phyloP scores from a whole-genome alignment of 2,888 invertebrate species.

The Acanthopleura granulata region DNA sequence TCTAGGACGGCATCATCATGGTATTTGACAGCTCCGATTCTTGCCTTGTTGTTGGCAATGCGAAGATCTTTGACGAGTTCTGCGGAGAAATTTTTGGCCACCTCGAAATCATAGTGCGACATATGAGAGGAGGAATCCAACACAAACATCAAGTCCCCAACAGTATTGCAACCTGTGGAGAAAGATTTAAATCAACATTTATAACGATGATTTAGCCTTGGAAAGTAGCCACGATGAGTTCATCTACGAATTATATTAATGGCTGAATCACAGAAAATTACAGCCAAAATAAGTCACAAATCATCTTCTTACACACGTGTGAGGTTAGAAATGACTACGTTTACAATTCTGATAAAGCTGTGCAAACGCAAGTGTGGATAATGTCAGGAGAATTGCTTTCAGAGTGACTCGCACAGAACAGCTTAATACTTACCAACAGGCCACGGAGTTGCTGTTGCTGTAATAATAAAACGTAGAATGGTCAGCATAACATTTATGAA shows the following conservation, averaged over 20 bases:
- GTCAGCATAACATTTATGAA: too few species aligned
- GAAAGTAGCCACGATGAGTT: too few species aligned
- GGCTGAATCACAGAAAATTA: too few species aligned
- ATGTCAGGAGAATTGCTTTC: too few species aligned
- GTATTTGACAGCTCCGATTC: constrained; percentile 21
- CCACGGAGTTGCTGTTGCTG: constrained; percentile 4
- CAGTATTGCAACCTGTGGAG: not conserved
- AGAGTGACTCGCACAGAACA: too few species aligned
- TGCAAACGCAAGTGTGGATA: too few species aligned
- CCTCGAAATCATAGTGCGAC: not conserved
- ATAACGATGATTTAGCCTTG: too few species aligned
- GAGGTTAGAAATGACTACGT: too few species aligned
- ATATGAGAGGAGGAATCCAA: constrained; percentile 25
- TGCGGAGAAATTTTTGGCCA: constrained; percentile 16
- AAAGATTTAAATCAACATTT: not conserved
- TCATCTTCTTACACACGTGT: too few species aligned
- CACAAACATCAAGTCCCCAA: constrained; percentile 22
- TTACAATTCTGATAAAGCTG: too few species aligned
- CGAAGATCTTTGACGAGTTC: constrained; percentile 20
- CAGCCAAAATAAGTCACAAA: too few species aligned
- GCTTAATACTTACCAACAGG: not conserved
- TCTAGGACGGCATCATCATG: not conserved
- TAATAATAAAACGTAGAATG: not conserved
- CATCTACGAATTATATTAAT: too few species aligned
- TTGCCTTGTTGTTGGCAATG: not conserved